Conservation (phyloP, 2,113 vertebrate species). For the Helogale parvula region DNA sequence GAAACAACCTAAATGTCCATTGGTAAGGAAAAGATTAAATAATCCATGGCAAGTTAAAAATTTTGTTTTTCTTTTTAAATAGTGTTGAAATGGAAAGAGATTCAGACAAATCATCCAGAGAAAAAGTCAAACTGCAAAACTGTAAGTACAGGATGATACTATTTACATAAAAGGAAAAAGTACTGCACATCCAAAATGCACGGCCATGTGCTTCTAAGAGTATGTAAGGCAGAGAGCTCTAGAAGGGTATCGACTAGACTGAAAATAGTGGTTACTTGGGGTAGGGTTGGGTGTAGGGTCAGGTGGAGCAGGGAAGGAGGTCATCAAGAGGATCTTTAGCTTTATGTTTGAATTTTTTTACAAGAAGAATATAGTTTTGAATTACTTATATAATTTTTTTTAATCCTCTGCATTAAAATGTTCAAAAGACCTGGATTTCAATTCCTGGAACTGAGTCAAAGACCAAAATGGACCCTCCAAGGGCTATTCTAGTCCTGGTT, state of each 20-base stretch:
- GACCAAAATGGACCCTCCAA: not conserved
- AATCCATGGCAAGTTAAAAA: not conserved
- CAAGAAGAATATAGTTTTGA: not conserved
- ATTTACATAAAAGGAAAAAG: not conserved
- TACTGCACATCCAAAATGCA: not conserved
- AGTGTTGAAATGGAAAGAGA: not conserved
- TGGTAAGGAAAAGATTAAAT: not conserved
- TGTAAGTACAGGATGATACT: not conserved
- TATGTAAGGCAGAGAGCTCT: not conserved
- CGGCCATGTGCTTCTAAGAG: not conserved
- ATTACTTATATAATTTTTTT: not conserved
- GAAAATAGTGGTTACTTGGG: not conserved
- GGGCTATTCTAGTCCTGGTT: not conserved
- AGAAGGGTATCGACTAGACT: not conserved
- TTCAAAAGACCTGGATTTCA: not conserved
- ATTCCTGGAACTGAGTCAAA: constrained; percentile 16
- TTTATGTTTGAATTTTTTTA: not conserved
- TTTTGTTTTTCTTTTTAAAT: not conserved
- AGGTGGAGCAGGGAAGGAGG: not conserved
- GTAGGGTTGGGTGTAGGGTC: accelerated
- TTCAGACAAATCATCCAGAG: not conserved
- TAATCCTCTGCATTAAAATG: not conserved
- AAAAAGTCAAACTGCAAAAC: not conserved
- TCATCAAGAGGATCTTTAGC: not conserved
- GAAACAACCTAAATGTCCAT: not conserved